Base-by-base conservation (phyloP, 2,888 invertebrate genomes). In the Buathra laborator region DNA sequence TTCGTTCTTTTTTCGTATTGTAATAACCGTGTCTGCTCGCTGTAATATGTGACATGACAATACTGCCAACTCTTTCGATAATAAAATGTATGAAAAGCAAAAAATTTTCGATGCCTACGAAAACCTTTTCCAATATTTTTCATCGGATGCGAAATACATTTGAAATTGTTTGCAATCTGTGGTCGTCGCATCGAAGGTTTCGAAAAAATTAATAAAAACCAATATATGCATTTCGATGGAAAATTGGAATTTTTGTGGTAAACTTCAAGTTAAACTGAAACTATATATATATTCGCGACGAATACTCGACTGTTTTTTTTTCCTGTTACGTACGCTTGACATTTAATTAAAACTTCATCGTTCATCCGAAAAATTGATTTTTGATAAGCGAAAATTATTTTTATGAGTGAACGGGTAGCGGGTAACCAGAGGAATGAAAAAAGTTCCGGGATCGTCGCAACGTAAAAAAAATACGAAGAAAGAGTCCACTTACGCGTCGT, bases 41-140 rank as follows among this genome's bases (percentile, higher is more conserved):
- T 88, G 88, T 88, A 89, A 88, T 82, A 88, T 81, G 89, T 90
- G 90, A 90, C 86, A 87, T 90, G 90, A 91, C 90, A 90, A 90
- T 91, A 91, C 91, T 91, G 91, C 91, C 91, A 90, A 83, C 84
- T 84, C 78, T 89, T 88, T 89, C 87, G 84, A 76, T 87, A 87
- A 88, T 90, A 88, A 87, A 85, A 86, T 53, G 37, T 74, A 78
- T 78, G 84, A 79, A 81, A 76, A 87, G 37, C 46, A 77, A 53
- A 72, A n/a, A 59, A 29, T 59, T 29, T 29, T 59, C 24, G 4
- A 24, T 59, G 7, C 12, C 12, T 9, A 19, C 6, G 53, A 51
- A n/a, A 10, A 9, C 19, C 53, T 7, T 24, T 24, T 24, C 9
- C 19, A 6, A 44, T 44, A 10, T 19, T 6, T 53, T 53, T 19